Evolutionary conservation across 2,888 invertebrate genomes (phyloP).

Genomic region (Himalopsyche japonica): DNA sequence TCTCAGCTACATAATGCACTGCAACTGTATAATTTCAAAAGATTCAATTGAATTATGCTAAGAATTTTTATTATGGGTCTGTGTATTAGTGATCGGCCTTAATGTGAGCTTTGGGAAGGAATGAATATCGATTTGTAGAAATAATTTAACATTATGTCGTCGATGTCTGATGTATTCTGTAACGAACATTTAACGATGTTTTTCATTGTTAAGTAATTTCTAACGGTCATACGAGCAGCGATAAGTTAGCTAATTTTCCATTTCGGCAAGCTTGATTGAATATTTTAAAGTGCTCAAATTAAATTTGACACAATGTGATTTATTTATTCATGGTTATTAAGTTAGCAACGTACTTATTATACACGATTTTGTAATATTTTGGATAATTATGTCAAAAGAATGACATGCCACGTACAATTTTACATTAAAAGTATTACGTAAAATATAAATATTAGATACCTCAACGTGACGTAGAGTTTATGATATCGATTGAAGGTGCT

Average conservation of each 20-base stretch:
- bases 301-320: no score
- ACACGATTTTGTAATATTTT: no score
- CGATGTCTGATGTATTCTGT: neutral
- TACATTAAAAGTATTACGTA: no score
- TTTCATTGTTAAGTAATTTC: neutral
- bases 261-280: neutral
- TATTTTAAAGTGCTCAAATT: no score
- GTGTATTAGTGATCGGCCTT: neutral
- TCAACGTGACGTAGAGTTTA: no score
- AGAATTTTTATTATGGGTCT: neutral
- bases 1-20: constrained; percentile 10
- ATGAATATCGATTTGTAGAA: neutral
- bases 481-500: no score
- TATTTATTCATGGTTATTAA: no score
- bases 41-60: constrained; percentile 10
- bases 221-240: neutral
- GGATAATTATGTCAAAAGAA: no score
- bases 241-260: neutral
- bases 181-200: constrained; percentile 18
- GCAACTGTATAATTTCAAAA: constrained; percentile 35
- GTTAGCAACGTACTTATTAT: no score
- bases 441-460: no score
- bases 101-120: neutral
- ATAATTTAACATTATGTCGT: neutral
- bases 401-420: no score